Base-by-base conservation (phyloP, 1,140 invertebrate genomes). In the Listronotus oregonensis region DNA sequence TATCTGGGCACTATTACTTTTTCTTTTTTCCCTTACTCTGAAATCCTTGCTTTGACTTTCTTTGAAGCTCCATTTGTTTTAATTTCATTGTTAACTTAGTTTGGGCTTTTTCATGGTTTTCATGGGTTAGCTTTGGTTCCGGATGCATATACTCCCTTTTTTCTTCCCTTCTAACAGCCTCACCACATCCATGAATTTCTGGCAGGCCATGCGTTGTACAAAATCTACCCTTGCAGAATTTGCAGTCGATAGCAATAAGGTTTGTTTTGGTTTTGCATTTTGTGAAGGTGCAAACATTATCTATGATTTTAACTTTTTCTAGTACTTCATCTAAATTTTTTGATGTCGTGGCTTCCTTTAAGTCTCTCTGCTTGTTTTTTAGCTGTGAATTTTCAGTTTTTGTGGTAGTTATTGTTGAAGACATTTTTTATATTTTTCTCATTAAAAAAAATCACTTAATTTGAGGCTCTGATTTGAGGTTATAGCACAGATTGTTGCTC, bases 111-210 rank as follows among this genome's bases (percentile, higher is more conserved):
- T 71, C 63, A 68, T 78, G 76, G 56, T 78, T 76, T 27, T 78
- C 71, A 39, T 78, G 21, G 8, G 72, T 62, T n/a, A 78, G 49
- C 68, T 77, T 77, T 31, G 54, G 15, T 21, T 70, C 65, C 0
- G 75, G 76, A 67, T 79, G 77, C 14, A 75, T 39, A 62, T 74
- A 78, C 64, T 77, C 76, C 42, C 68, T 64, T 59, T 65, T 71
- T 60, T 79, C 77, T 56, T 79, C 78, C 40, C 72, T 67, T 64
- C 70, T 68, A 6, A 78, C 74, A 15, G 77, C 77, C 62, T 78
- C 77, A n/a, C 77, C 78, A 72, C 78, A 79, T 6, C 78, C 78
- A 66, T 79, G 78, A 27, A 79, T 73, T 72, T 79, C 78, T 3
- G 78, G 78, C 39, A 79, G 65, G 31, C 74, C 76, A 57, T 79